Evolutionary conservation across 2,888 invertebrate genomes (phyloP).

Genomic region (Acrocera orbiculus): DNA sequence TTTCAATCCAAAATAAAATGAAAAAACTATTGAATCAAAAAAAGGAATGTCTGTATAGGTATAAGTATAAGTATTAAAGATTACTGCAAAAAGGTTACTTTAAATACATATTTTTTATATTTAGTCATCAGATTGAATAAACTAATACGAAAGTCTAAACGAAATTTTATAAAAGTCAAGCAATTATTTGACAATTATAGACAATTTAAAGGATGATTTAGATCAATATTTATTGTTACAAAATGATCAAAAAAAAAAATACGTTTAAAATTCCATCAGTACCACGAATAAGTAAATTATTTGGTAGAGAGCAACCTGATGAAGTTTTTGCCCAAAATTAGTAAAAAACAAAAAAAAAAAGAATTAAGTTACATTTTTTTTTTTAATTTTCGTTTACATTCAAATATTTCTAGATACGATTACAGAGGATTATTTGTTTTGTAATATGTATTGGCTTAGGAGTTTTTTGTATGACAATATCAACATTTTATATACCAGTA

Average conservation of each 20-base stretch:
- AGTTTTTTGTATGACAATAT: conserved; percentile 74
- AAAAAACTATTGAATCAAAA: no score
- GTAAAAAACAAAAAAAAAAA: conserved; percentile 32
- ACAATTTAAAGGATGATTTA: conserved; percentile 63
- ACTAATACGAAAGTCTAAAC: no score
- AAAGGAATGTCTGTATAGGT: no score
- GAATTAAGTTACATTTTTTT: background rate
- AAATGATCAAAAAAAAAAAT: conserved; percentile 41
- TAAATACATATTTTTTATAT: no score
- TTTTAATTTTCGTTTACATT: background rate
- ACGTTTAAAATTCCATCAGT: conserved; percentile 37
- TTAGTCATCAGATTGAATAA: no score
- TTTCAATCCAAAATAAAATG: no score
- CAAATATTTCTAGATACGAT: conserved; percentile 47
- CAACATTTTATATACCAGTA: conserved; percentile 83
- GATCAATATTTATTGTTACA: conserved; percentile 62
- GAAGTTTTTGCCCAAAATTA: conserved; percentile 55
- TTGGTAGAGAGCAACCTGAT: conserved; percentile 31
- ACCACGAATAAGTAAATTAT: conserved; percentile 35
- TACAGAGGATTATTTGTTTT: conserved; percentile 82
- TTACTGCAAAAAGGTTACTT: no score
- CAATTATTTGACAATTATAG: no score
- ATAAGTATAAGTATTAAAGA: no score
- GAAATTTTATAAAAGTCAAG: no score
- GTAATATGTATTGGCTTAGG: conserved; percentile 75